Percentiles rank a stretch among this genome's conserved stretches.
Evolutionary conservation across 2,113 vertebrate genomes (phyloP).

Genomic region (Actinemys pallida): DNA sequence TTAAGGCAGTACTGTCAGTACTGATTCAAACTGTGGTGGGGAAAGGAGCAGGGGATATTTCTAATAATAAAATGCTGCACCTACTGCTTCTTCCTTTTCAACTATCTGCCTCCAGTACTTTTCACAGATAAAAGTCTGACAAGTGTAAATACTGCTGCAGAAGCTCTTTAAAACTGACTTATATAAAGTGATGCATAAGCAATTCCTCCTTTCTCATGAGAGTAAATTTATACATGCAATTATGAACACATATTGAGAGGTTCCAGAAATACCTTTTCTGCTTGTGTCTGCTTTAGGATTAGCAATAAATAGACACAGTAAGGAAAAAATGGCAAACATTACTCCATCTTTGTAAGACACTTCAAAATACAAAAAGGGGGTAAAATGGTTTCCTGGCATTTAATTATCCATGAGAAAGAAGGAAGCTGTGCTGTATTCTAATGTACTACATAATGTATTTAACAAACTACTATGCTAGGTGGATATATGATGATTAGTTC

Average conservation of each 20-base stretch:
- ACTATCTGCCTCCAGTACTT: not conserved
- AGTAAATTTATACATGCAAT: not conserved
- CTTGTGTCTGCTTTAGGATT: not conserved
- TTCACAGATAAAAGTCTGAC: not conserved
- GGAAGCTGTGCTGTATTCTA: not conserved
- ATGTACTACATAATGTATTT: not conserved
- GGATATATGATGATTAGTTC: slow-evolving; percentile 1
- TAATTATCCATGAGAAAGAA: not conserved
- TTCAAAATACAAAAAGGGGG: not conserved
- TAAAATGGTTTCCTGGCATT: fast-evolving
- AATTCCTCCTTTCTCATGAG: not conserved
- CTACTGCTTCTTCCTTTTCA: fast-evolving
- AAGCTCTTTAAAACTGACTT: not conserved
- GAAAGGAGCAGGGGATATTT: not conserved
- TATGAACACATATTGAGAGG: fast-evolving
- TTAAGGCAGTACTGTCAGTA: not conserved
- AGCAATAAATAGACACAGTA: not conserved
- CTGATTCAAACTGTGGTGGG: not conserved
- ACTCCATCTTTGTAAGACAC: not conserved
- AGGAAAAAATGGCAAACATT: not conserved
- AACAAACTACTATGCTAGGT: not conserved
- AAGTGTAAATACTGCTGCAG: not conserved
- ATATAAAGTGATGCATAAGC: not conserved
- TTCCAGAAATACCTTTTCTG: not conserved
- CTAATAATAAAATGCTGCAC: not conserved